These are phyloP conservation scores for Tympanoctomys barrerae DNA, from an alignment of 2,797 vertebrate genomes.

Conservation along the genomic window DNA sequence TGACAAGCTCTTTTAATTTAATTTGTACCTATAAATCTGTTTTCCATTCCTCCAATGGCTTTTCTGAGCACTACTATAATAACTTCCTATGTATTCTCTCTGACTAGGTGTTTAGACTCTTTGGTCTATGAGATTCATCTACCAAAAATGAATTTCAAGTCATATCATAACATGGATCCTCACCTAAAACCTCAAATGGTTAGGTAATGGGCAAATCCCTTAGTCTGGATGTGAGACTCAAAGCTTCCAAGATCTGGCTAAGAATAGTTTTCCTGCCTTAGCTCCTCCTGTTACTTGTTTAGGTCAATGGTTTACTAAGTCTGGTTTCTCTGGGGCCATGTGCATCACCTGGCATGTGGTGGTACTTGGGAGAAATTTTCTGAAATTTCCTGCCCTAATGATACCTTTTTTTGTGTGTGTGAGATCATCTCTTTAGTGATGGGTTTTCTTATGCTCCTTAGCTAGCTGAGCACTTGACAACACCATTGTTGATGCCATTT, in stretches of 20 bases:
- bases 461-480: no score
- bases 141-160: constrained; percentile 8
- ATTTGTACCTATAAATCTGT: constrained; percentile 16
- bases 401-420: background rate
- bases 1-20: background rate
- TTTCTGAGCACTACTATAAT: background rate
- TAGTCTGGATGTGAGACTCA: background rate
- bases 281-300: background rate
- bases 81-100: background rate
- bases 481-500: no score
- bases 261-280: background rate
- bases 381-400: background rate
- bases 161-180: background rate
- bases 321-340: background rate
- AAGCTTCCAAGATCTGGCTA: background rate
- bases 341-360: background rate
- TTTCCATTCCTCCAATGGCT: background rate
- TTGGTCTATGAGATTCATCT: background rate
- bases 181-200: background rate
- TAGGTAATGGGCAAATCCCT: background rate
- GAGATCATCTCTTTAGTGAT: no score
- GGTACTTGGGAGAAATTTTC: background rate
- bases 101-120: background rate
- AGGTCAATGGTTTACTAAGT: background rate
- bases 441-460: no score